Conservation (phyloP, 1,140 invertebrate species). For the Drosophila obscura region DNA sequence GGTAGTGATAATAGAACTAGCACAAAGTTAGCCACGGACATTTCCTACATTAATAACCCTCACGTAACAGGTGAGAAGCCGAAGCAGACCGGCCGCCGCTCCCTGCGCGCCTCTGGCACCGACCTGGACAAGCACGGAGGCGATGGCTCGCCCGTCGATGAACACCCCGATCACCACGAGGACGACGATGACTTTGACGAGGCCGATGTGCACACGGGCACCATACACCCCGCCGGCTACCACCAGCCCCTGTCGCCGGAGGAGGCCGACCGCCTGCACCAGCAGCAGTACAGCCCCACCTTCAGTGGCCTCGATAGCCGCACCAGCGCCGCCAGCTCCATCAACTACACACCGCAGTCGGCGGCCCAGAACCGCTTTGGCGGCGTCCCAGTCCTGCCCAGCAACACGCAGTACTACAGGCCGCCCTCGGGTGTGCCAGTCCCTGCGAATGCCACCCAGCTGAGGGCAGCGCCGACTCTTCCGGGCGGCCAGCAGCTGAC, state of each 20-base stretch:
- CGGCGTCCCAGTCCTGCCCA: constrained; percentile 78
- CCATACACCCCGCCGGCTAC: constrained; percentile 67
- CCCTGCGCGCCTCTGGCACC: constrained; percentile 81
- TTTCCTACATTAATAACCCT: constrained; percentile 85
- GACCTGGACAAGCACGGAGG: constrained; percentile 83
- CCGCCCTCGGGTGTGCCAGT: constrained; percentile 64
- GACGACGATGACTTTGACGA: constrained; percentile 72
- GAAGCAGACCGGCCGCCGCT: constrained; percentile 85
- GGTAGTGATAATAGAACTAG: constrained; percentile 85
- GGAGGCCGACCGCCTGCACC: constrained; percentile 70
- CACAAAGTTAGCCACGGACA: constrained; percentile 86
- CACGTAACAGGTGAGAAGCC: constrained; percentile 81
- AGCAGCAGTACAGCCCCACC: constrained; percentile 80
- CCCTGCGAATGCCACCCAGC: constrained; percentile 34
- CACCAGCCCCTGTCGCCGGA: constrained; percentile 77
- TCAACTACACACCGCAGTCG: constrained; percentile 73
- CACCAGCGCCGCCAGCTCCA: constrained; percentile 68
- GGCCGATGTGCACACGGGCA: constrained; percentile 59
- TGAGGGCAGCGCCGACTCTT: constrained; percentile 56
- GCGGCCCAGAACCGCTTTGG: constrained; percentile 73
- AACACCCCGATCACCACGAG: constrained; percentile 66
- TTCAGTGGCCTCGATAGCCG: constrained; percentile 80
- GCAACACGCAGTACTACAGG: constrained; percentile 71
- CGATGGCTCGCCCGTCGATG: constrained; percentile 48
- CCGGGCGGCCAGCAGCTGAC: constrained; percentile 53